phyloP scores from a whole-genome alignment of 2,888 invertebrate species.

The Dolichomitus sp. region DNA sequence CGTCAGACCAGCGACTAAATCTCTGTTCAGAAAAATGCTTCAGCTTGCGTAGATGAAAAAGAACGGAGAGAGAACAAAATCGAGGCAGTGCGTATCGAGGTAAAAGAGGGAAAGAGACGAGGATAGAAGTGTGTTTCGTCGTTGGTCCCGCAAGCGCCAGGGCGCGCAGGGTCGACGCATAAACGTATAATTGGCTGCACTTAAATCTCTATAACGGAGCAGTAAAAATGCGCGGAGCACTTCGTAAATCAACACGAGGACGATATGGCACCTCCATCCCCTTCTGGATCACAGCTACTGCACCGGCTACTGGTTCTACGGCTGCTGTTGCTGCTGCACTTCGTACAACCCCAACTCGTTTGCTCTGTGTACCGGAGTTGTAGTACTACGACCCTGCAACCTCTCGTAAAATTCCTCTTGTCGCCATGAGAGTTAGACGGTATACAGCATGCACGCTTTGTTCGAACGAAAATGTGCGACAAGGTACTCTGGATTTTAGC shows the following conservation, averaged over 20 bases:
- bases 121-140: slow-evolving; percentile 48
- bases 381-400: slow-evolving; percentile 38
- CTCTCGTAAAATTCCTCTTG: slow-evolving; percentile 51
- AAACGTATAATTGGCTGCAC: slow-evolving; percentile 85
- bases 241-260: slow-evolving; percentile 84
- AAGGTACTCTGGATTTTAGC: background rate
- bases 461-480: background rate
- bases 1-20: background rate
- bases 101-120: slow-evolving; percentile 45
- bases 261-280: slow-evolving; percentile 79
- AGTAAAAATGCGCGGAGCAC: slow-evolving; percentile 83
- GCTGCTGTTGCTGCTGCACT: slow-evolving; percentile 3
- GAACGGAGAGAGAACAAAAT: slow-evolving; percentile 12
- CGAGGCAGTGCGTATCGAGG: slow-evolving; percentile 3
- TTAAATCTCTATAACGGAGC: slow-evolving; percentile 85
- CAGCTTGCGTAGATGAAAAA: background rate
- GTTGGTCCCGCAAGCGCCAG: slow-evolving; percentile 64
- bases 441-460: slow-evolving; percentile 6
- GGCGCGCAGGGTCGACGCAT: slow-evolving; percentile 75
- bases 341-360: slow-evolving; percentile 35
- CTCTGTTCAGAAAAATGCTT: slow-evolving; percentile 5
- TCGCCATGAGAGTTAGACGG: slow-evolving; percentile 13
- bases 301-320: slow-evolving; percentile 65
- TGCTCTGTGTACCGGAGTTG: slow-evolving; percentile 31
- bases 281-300: slow-evolving; percentile 40